Base-by-base conservation (phyloP, 2,113 vertebrate genomes). In the Ictidomys tridecemlineatus region DNA sequence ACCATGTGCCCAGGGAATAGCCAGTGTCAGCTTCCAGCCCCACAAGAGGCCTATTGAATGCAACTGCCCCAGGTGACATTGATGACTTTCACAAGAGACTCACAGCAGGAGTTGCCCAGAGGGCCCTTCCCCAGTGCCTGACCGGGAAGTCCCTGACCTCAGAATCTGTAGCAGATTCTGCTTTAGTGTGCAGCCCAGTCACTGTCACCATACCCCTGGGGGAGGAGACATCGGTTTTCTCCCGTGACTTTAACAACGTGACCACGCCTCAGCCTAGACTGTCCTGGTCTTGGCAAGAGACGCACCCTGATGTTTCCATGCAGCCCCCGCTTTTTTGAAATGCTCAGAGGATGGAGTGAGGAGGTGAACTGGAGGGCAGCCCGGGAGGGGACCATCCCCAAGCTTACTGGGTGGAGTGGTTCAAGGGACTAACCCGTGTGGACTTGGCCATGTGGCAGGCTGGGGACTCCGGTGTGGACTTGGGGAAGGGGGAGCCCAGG, bases 261-360 rank as follows among this genome's bases (percentile, higher is more conserved):
- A n/a, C 13, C 26, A 3, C 37, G 9, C 56, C 34, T 80, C 65
- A 8, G 2, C 65, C 0, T 51, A 56, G 45, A 30, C 34, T 63
- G 83, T 48, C 39, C 69, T 42, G 53, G 2, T 28, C 3, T 42
- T 65, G 53, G 16, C n/a, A 48, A 42, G n/a, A 39, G 56, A 63
- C 39, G 61, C 11, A 26, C 7, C 13, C 0, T 20, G 53, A n/a
- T 6, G 37, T 58, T 39, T 73, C 16, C 42, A 12, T 0, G 5
- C 16, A 28, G n/a, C 32, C 39, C 30, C 30, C 22, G 9, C 18
- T 6, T 80, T 85, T 51, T 12, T 45, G 1, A 5, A 32, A 92
- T 37, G 5, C n/a, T 34, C 26, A 82, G 51, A 93, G 67, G 58
- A 32, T 1, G 1, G 7, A 32, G 84, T 42, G n/a, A 72, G n/a